These are phyloP conservation scores for Orchesella cincta DNA, from an alignment of 1,140 invertebrate genomes.

Conservation along the genomic window DNA sequence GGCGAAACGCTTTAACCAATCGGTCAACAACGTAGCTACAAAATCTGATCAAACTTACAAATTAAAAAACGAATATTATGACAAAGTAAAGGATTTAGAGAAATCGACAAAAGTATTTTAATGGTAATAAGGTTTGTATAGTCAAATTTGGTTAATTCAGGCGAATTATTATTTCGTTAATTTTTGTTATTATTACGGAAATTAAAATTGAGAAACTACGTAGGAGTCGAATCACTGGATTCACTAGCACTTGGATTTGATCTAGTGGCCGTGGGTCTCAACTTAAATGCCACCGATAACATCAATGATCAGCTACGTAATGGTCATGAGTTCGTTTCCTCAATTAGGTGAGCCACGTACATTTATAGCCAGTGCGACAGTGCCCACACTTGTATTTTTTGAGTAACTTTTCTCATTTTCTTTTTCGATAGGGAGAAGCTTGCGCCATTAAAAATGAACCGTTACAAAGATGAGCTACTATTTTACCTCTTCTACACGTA, in stretches of 20 bases:
- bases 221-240: too few relatives aligned
- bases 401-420: slow-evolving; percentile 40
- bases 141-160: too few relatives aligned
- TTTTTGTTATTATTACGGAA: too few relatives aligned
- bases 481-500: slow-evolving; percentile 99
- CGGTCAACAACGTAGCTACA: too few relatives aligned
- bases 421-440: slow-evolving; percentile 89
- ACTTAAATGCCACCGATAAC: slow-evolving; percentile 95
- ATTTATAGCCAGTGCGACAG: background rate
- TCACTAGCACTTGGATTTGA: slow-evolving; percentile 95
- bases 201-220: too few relatives aligned
- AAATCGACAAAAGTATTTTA: too few relatives aligned
- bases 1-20: too few relatives aligned
- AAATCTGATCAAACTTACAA: too few relatives aligned
- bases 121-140: too few relatives aligned
- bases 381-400: background rate
- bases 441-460: slow-evolving; percentile 88
- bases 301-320: slow-evolving; percentile 68
- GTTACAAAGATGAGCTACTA: slow-evolving; percentile 97
- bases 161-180: too few relatives aligned
- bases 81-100: too few relatives aligned
- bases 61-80: too few relatives aligned
- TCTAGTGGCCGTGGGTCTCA: slow-evolving; percentile 92
- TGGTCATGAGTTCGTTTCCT: slow-evolving; percentile 62
- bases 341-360: slow-evolving; percentile 65